Percentiles rank a stretch among this genome's conserved stretches.
These are phyloP conservation scores for Oasisia sp. DNA, from an alignment of 2,888 invertebrate species.

Conservation along the genomic window DNA sequence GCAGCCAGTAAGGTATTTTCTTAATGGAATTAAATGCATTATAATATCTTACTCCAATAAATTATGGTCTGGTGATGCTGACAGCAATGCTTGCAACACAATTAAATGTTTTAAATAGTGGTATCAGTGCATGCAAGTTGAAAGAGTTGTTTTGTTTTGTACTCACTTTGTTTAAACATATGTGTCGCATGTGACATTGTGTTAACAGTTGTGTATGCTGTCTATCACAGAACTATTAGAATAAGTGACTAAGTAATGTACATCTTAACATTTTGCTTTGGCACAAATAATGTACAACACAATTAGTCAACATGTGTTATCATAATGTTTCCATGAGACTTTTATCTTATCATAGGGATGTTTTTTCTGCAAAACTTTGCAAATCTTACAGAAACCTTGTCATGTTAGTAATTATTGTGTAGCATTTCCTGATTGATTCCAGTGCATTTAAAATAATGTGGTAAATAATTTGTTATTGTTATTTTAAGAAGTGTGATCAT, in stretches of 20 bases:
- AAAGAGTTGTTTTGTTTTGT: neutral
- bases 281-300: neutral
- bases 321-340: neutral
- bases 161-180: neutral
- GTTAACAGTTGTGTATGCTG: neutral
- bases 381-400: neutral
- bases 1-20: too few relatives aligned
- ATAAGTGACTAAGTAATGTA: neutral
- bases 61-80: too few relatives aligned
- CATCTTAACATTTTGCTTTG: neutral
- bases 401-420: too few relatives aligned
- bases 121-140: neutral
- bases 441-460: neutral
- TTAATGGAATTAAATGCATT: too few relatives aligned
- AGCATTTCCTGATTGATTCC: neutral
- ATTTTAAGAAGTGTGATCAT: neutral
- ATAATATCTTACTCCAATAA: too few relatives aligned
- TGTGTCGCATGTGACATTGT: neutral
- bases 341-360: neutral
- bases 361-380: neutral
- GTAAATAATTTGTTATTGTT: slow-evolving; percentile 25
- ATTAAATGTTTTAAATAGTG: neutral
- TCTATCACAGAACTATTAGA: neutral
- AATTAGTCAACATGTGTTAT: neutral
- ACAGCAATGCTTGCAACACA: too few relatives aligned